Base-by-base conservation (phyloP, 2,797 vertebrate species). In the Garrulus glandarius region DNA sequence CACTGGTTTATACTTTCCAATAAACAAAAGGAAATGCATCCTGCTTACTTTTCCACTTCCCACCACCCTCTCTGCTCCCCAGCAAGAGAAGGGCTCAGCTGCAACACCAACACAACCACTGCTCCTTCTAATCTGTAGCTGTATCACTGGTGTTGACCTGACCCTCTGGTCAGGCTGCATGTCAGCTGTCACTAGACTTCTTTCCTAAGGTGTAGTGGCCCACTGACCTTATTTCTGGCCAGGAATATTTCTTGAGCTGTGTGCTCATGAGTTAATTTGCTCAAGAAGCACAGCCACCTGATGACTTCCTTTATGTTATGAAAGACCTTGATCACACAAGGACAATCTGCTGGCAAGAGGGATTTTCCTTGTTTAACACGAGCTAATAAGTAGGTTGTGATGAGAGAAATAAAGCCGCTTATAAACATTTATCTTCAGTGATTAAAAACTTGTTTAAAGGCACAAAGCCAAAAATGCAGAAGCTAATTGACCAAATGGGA, bases 401-500 rank as follows among this genome's bases (percentile, higher is more conserved):
- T 46, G 50, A 92, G 74, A 75, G 68, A 94, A 93, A 86, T 89
- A 83, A 95, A 82, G 39, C 43, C 24, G 3, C 67, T 76, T 69
- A 83, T 39, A 81, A 95, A 95, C 64, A 85, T 83, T 95, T 93
- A 46, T 52, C 59, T 65, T 89, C 69, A 57, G 53, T 49, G 87
- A 92, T 84, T 71, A 94, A 93, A 85, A 64, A 36, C 89, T 84
- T 79, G 56, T 93, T 94, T 87, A 50, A 95, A 87, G 50, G 83
- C 84, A 63, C 57, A 70, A 59, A 91, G 77, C 59, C 87, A 94
- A 97, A 89, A 94, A 80, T 47, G 74, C 72, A 83, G 50, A 44
- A 82, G 37, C 52, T 92, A 91, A 94, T 17, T 80, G 82, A 61
- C 43, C 75, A 92, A 95, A 87, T 15, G 57, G 83, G 84, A 95